These are phyloP conservation scores for Lutjanus erythropterus DNA, from an alignment of 2,113 vertebrate species.

Conservation along the genomic window DNA sequence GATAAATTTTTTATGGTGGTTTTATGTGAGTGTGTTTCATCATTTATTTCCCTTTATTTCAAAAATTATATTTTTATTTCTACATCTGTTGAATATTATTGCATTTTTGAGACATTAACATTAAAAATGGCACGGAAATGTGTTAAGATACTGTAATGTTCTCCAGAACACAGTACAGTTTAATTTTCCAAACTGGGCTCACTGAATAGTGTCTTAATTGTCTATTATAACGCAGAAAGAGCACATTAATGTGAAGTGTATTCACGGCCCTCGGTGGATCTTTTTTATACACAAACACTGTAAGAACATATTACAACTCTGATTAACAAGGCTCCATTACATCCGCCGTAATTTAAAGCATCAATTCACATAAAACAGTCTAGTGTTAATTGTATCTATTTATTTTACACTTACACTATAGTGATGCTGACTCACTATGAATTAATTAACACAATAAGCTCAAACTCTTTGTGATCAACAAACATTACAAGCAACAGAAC, in stretches of 20 bases:
- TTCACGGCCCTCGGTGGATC: slow-evolving; percentile 13
- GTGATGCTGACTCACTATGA: background rate
- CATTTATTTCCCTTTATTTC: background rate
- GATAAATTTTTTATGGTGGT: slow-evolving; percentile 16
- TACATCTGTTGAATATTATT: background rate
- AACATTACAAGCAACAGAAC: background rate
- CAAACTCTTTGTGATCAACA: background rate
- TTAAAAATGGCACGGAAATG: slow-evolving; percentile 5
- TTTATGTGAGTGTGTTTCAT: background rate
- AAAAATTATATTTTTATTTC: slow-evolving; percentile 1
- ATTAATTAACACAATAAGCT: background rate
- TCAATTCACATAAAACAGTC: slow-evolving; percentile 14
- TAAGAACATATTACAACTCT: background rate
- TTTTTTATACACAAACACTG: slow-evolving; percentile 17
- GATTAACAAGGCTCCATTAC: slow-evolving; percentile 13
- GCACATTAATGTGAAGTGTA: background rate
- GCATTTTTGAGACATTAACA: background rate
- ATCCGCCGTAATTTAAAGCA: background rate
- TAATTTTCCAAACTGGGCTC: background rate
- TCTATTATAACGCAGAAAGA: background rate
- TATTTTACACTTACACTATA: background rate
- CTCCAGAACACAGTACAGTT: background rate
- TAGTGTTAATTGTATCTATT: slow-evolving; percentile 26
- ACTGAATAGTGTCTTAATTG: slow-evolving; percentile 30
- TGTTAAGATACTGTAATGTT: background rate